Evolutionary conservation across 2,113 vertebrate species (phyloP).

Genomic region (Poeciliopsis prolifica): DNA sequence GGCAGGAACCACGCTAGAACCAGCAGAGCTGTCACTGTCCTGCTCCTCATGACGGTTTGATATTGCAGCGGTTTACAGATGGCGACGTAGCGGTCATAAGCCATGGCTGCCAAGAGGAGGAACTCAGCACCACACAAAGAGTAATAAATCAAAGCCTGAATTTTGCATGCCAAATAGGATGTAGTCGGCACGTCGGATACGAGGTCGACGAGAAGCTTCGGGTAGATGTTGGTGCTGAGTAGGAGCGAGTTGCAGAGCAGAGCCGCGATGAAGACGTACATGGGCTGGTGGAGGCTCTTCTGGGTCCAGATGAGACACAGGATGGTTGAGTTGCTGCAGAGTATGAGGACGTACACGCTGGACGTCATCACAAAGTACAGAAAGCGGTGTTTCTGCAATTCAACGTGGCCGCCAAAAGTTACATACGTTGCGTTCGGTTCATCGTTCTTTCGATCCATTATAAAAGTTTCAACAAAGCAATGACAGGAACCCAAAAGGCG

Average conservation of each 20-base stretch:
- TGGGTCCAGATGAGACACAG: slow-evolving; percentile 28
- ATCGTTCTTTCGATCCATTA: slow-evolving; percentile 4
- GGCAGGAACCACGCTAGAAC: slow-evolving; percentile 40
- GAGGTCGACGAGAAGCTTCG: slow-evolving; percentile 42
- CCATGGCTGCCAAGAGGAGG: slow-evolving; percentile 40
- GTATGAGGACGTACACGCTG: slow-evolving; percentile 30
- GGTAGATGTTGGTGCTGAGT: slow-evolving; percentile 40
- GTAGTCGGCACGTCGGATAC: slow-evolving; percentile 41
- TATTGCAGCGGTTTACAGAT: slow-evolving; percentile 62
- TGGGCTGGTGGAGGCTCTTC: slow-evolving; percentile 46
- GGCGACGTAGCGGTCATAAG: slow-evolving; percentile 57
- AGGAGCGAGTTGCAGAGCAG: slow-evolving; percentile 47
- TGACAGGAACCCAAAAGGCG: background rate
- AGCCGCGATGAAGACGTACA: slow-evolving; percentile 63
- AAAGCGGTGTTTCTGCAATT: slow-evolving; percentile 32
- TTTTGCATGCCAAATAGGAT: slow-evolving; percentile 21
- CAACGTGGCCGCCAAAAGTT: slow-evolving; percentile 31
- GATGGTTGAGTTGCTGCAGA: slow-evolving; percentile 35
- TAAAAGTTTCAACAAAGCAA: background rate
- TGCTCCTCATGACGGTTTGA: slow-evolving; percentile 35
- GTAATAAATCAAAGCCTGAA: slow-evolving; percentile 32
- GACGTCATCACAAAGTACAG: slow-evolving; percentile 47
- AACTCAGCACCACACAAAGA: slow-evolving; percentile 29
- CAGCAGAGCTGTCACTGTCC: background rate
- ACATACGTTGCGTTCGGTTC: slow-evolving; percentile 29